phyloP scores from a whole-genome alignment of 2,113 vertebrate species.

The Anser brachyrhynchus region DNA sequence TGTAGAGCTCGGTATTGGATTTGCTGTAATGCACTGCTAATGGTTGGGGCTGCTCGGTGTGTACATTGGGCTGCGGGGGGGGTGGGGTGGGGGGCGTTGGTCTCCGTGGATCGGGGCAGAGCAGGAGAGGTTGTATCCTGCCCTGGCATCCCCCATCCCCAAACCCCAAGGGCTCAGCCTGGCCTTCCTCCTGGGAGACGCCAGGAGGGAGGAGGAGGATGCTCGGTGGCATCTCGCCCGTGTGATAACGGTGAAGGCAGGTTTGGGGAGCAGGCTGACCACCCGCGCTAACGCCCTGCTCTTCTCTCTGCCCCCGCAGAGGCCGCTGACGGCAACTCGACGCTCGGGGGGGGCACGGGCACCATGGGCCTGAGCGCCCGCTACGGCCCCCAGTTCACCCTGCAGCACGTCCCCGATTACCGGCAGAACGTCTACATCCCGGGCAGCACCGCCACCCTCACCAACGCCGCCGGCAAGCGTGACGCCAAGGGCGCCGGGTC shows the following conservation, averaged over 20 bases:
- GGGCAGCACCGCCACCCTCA: constrained; percentile 93
- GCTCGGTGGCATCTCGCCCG: not conserved
- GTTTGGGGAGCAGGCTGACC: not conserved
- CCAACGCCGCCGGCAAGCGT: constrained; percentile 80
- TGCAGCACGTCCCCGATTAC: constrained; percentile 97
- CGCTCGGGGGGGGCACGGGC: constrained; percentile 84
- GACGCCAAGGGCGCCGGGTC: constrained; percentile 80
- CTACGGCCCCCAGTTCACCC: constrained; percentile 96
- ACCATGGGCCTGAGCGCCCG: constrained; percentile 96
- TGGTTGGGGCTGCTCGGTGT: not conserved
- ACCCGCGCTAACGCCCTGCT: not conserved
- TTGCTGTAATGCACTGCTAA: not conserved
- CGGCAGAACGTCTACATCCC: constrained; percentile 99
- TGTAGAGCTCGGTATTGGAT: not conserved
- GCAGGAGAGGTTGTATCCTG: not conserved
- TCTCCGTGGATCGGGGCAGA: rapidly evolving
- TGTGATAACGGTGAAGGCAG: not conserved
- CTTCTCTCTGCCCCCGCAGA: constrained; percentile 72
- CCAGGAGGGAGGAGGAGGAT: not conserved
- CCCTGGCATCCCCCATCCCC: too few species aligned
- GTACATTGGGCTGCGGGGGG: not conserved
- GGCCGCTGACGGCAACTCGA: constrained; percentile 91
- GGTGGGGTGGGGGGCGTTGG: not conserved
- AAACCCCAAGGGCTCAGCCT: not conserved
- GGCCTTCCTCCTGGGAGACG: not conserved